A percentile compares a stretch with the other conserved stretches of the same genome.
These are phyloP conservation scores for Cheilosia grossa DNA, from an alignment of 2,888 invertebrate species.

Conservation along the genomic window DNA sequence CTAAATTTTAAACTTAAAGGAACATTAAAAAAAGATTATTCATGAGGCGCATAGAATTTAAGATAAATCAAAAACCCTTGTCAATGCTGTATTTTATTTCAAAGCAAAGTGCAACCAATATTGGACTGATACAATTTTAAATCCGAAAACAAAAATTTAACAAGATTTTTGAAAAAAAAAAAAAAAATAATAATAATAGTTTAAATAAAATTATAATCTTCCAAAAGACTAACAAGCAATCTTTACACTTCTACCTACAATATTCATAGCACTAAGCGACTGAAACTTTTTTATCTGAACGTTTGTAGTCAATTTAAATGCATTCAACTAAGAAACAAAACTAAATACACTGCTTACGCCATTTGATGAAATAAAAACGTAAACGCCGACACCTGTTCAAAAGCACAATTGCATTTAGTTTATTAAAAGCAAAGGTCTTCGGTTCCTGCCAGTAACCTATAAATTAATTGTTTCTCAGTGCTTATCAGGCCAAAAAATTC, in stretches of 20 bases:
- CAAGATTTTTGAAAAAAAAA: not conserved
- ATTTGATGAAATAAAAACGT: not conserved
- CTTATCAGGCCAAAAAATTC: conserved; percentile 23
- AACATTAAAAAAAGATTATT: no score
- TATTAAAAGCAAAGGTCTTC: conserved; percentile 1
- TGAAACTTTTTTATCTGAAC: conserved; percentile 30
- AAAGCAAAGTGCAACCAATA: conserved; percentile 18
- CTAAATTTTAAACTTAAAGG: no score
- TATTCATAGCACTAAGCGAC: conserved; percentile 46
- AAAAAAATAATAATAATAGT: not conserved
- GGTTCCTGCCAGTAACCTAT: conserved; percentile 2
- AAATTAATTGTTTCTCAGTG: not conserved
- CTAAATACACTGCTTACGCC: conserved; percentile 6
- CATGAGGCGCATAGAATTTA: not conserved
- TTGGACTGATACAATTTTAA: conserved; percentile 25
- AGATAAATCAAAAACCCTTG: not conserved
- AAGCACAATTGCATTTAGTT: conserved; percentile 10
- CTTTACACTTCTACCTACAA: conserved; percentile 40
- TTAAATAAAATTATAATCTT: conserved; percentile 23
- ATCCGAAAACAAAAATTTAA: conserved; percentile 3
- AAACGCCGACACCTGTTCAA: conserved; percentile 26
- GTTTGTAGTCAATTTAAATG: conserved; percentile 54
- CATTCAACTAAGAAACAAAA: conserved; percentile 27
- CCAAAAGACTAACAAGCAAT: conserved; percentile 49
- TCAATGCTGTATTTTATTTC: not conserved